Evolutionary conservation across 92 coral and sea anemone species (phyloP), one percentile per base, ranked within the genome.

Genomic region (Siderastrea radians): DNA sequence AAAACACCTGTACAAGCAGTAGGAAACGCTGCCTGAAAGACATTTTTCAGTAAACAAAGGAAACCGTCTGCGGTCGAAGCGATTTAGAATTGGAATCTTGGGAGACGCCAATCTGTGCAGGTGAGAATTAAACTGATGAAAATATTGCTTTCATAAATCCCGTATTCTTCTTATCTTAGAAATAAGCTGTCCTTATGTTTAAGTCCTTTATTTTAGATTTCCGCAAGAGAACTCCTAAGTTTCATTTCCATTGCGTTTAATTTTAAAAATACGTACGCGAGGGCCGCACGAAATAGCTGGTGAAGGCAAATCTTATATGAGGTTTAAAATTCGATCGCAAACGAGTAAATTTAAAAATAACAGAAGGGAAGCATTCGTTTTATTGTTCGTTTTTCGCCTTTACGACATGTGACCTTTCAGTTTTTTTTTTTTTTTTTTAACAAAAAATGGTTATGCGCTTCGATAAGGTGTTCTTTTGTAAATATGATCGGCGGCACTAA

Each of bases 51-150:
- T 14, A 77, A 77, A 77, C 51, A 77, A 16, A 46, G 51, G 13
- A 47, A 59, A 59, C 68, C 54, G 46, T 57, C 68, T 6, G 49
- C 81, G 62, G 68, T 52, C 26, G 62, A 74, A 74, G 53, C 46
- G 46, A 51, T 76, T 57, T 66, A 66, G 16, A 26, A 26, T 26
- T 26, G 38, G 38, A 57, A 47, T 9, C 11, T n/a, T 13, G 26
- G 65, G 52, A 6, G 70, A 71, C 69, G 48, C n/a, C 48, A 38
- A 55, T 70, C n/a, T 82, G 50, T 2, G 26, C 43, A 71, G 68
- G 75, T 54, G 50, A n/a, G 53, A 58, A 57, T 70, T 63, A 45
- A 71, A 64, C 11, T 9, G 10, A 17, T 11, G 9, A 26, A 61
- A 14, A 17, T 8, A 4, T n/a, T 78, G 46, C 70, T 49, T 78